Evolutionary conservation across 2,113 vertebrate genomes (phyloP).

Genomic region (Trichomycterus rosablanca): DNA sequence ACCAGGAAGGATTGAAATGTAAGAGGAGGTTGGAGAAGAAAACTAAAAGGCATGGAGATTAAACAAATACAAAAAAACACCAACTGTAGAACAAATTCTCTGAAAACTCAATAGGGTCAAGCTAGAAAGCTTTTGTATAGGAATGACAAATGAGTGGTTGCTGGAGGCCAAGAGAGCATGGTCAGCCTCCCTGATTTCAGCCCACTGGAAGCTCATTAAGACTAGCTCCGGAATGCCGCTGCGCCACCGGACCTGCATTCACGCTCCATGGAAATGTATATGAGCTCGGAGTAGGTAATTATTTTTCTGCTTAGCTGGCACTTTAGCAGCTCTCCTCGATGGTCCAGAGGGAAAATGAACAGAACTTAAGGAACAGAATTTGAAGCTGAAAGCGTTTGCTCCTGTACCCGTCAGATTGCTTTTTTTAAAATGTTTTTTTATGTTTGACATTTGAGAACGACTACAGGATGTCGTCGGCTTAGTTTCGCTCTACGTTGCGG

Average conservation of each 20-base stretch:
- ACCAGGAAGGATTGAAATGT: no score
- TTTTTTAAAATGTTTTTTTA: no score
- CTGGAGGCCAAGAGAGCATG: constrained; percentile 28
- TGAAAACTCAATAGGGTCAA: no score
- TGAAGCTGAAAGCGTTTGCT: constrained; percentile 51
- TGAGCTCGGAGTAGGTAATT: constrained; percentile 64
- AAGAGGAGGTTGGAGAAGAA: no score
- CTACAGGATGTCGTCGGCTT: no score
- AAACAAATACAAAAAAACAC: no score
- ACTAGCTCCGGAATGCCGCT: constrained; percentile 52
- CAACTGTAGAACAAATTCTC: no score
- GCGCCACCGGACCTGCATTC: constrained; percentile 58
- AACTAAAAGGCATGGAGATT: no score
- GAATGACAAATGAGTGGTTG: neutral
- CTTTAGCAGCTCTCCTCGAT: constrained; percentile 61
- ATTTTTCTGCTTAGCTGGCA: constrained; percentile 64
- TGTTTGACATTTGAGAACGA: constrained; percentile 3
- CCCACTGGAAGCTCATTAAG: constrained; percentile 63
- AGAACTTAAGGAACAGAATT: constrained; percentile 41
- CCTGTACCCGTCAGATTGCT: constrained; percentile 6
- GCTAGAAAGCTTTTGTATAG: no score
- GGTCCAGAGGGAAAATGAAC: constrained; percentile 50
- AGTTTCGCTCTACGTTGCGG: no score
- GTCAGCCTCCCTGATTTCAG: constrained; percentile 57
- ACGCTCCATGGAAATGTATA: constrained; percentile 58